Evolutionary conservation across 2,797 vertebrate species (phyloP).

Genomic region (Lagorchestes hirsutus): DNA sequence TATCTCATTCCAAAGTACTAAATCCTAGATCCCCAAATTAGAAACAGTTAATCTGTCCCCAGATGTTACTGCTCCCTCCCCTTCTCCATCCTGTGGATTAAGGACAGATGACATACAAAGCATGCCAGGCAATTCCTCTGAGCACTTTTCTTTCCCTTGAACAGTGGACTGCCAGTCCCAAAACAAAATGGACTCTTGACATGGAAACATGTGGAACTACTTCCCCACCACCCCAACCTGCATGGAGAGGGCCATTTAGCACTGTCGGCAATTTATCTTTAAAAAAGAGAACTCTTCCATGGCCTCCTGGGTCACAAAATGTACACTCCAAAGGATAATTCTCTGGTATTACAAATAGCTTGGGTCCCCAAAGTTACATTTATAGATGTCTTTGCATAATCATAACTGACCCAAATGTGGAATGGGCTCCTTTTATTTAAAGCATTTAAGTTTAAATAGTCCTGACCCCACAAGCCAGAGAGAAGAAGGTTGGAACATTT

Average conservation of each 20-base stretch:
- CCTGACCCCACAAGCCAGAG: constrained; percentile 59
- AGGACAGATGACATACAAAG: neutral
- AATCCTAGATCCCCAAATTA: neutral
- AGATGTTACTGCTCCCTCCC: neutral
- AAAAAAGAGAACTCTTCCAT: constrained; percentile 19
- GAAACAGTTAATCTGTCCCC: neutral
- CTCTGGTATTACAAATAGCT: constrained; percentile 35
- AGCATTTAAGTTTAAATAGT: constrained; percentile 60
- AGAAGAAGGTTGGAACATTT: constrained; percentile 39
- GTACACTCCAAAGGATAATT: neutral
- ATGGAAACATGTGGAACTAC: neutral
- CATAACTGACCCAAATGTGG: constrained; percentile 47
- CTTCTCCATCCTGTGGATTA: neutral
- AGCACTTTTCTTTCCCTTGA: neutral
- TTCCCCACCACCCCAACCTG: neutral
- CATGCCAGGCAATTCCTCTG: neutral
- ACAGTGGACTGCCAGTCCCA: constrained; percentile 40
- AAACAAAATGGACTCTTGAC: constrained; percentile 37
- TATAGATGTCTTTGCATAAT: constrained; percentile 38
- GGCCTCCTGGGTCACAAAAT: neutral
- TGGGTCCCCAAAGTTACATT: neutral
- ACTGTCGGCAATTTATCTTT: constrained; percentile 22
- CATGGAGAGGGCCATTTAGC: constrained; percentile 15
- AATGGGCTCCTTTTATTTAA: constrained; percentile 40
- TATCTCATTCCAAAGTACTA: neutral